Percentiles rank a stretch among this genome's conserved stretches.
Conservation (phyloP, 2,888 invertebrate species). For the Ashinkailepas kermadecensis region DNA sequence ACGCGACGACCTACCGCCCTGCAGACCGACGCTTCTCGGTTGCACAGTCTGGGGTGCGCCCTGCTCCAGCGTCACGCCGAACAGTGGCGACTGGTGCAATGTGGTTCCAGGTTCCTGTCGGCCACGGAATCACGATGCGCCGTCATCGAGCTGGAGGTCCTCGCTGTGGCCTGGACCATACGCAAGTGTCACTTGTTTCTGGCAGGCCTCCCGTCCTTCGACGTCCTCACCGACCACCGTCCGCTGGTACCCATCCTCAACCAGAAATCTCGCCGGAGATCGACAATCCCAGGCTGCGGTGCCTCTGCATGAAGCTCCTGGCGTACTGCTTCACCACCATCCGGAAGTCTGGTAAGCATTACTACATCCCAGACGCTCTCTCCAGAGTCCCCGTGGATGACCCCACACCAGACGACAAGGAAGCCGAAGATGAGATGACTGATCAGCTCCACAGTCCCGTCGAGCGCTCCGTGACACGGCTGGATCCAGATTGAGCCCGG, state of each 20-base stretch:
- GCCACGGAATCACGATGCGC: too few relatives aligned
- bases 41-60: too few relatives aligned
- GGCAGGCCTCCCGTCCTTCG: conserved; percentile 21
- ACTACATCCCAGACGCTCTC: conserved; percentile 23
- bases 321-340: conserved; percentile 22
- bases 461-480: background rate
- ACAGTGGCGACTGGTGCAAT: too few relatives aligned
- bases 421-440: conserved; percentile 10
- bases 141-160: too few relatives aligned
- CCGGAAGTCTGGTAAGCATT: conserved; percentile 21
- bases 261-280: conserved; percentile 17
- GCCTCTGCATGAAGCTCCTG: conserved; percentile 16
- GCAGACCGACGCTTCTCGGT: too few relatives aligned
- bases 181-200: conserved; percentile 24
- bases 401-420: conserved; percentile 18
- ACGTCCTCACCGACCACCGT: conserved; percentile 24
- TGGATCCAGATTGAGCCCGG: background rate
- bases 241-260: conserved; percentile 25
- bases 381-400: too few relatives aligned
- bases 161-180: conserved; percentile 25
- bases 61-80: too few relatives aligned
- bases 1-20: background rate
- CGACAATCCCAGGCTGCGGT: conserved; percentile 23
- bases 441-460: too few relatives aligned
- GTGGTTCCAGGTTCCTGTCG: too few relatives aligned